Percentiles rank a stretch among this genome's conserved stretches.
Evolutionary conservation across 2,888 invertebrate species (phyloP).

Genomic region (Drosophila subquinaria): DNA sequence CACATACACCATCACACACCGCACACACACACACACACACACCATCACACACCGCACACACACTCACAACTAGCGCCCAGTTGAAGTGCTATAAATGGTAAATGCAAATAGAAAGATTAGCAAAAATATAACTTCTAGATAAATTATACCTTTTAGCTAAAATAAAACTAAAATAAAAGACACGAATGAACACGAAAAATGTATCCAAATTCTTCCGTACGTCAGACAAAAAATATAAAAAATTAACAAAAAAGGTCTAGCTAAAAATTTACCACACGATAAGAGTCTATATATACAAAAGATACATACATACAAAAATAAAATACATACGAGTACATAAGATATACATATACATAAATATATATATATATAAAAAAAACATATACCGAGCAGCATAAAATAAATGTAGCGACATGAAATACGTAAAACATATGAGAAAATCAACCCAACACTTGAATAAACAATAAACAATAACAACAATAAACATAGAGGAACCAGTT

Average conservation of each 20-base stretch:
- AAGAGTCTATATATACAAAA: conserved; percentile 73
- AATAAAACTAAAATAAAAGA: conserved; percentile 16
- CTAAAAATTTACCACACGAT: conserved; percentile 74
- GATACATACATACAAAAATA: conserved; percentile 21
- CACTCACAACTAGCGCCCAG: conserved; percentile 62
- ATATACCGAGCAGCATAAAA: conserved; percentile 52
- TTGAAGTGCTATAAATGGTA: conserved; percentile 45
- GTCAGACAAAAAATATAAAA: conserved; percentile 19
- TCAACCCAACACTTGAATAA: conserved; percentile 42
- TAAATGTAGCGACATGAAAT: conserved; percentile 63
- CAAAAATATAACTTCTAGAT: conserved; percentile 57
- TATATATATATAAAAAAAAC: conserved; percentile 22
- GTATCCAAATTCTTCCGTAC: conserved; percentile 80
- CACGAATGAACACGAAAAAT: conserved; percentile 42
- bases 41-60: conserved; percentile 15
- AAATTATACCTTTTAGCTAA: conserved; percentile 76
- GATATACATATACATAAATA: conserved; percentile 36
- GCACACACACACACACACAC: conserved; percentile 8
- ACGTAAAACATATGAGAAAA: conserved; percentile 72
- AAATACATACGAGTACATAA: conserved; percentile 12
- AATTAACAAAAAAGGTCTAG: conserved; percentile 63
- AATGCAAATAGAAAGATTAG: conserved; percentile 48
- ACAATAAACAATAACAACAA: conserved; percentile 39
- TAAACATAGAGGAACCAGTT: conserved; percentile 28
- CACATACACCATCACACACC: too few species aligned